A percentile compares a stretch with the other conserved stretches of the same genome.
phyloP scores from a whole-genome alignment of 2,113 vertebrate genomes.

The Atherinomorus stipes region DNA sequence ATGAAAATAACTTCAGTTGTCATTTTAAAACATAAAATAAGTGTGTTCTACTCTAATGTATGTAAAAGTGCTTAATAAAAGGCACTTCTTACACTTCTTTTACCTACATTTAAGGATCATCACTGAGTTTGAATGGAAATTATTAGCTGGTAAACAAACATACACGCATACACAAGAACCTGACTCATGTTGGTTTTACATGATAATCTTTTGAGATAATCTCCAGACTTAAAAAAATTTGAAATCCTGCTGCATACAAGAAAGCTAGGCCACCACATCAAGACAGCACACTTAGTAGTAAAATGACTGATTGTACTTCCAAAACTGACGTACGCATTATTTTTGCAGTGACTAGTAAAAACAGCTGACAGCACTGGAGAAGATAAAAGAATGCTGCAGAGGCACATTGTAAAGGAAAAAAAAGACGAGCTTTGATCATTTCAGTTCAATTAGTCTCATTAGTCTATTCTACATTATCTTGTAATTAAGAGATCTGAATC shows the following conservation, averaged over 20 bases:
- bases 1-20: neutral
- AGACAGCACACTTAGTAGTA: no score
- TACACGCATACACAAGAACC: slow-evolving; percentile 1
- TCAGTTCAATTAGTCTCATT: no score
- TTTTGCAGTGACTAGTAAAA: neutral
- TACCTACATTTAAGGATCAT: slow-evolving; percentile 16
- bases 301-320: neutral
- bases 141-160: slow-evolving; percentile 17
- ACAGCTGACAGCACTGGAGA: no score
- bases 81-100: neutral
- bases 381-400: neutral
- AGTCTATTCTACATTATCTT: no score
- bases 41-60: neutral
- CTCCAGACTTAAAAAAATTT: neutral
- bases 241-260: neutral
- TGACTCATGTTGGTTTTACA: slow-evolving; percentile 33
- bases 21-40: neutral
- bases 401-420: neutral
- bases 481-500: no score
- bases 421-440: no score
- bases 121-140: slow-evolving; percentile 23
- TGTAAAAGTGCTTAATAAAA: slow-evolving; percentile 17
- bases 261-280: no score
- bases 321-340: neutral
- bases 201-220: slow-evolving; percentile 44